Percentiles rank a stretch among this genome's conserved stretches.
These are phyloP conservation scores for Zaprionus africanus DNA, from an alignment of 1,140 invertebrate species.

Conservation along the genomic window DNA sequence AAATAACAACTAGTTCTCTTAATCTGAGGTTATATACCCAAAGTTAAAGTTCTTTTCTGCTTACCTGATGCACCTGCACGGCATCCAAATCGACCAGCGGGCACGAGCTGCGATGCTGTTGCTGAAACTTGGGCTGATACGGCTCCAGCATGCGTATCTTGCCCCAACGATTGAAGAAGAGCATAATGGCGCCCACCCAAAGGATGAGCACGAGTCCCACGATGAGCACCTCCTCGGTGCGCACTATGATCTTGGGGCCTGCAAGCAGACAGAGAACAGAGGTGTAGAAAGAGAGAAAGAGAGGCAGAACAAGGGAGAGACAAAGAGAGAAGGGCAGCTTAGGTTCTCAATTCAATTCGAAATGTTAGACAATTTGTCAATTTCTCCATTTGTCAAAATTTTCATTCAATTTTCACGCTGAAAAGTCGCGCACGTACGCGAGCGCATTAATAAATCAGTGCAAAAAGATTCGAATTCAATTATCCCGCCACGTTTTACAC, in stretches of 20 bases:
- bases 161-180: conserved; percentile 96
- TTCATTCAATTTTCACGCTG: neutral
- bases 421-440: conserved; percentile 42
- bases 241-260: conserved; percentile 87
- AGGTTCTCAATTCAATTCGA: neutral
- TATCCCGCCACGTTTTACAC: conserved; percentile 41
- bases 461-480: conserved; percentile 62
- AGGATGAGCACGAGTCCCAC: conserved; percentile 93
- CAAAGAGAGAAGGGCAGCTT: neutral
- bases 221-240: conserved; percentile 93
- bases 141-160: conserved; percentile 96
- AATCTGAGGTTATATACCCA: too few species aligned
- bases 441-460: conserved; percentile 60
- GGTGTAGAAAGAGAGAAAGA: too few species aligned
- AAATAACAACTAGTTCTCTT: too few species aligned
- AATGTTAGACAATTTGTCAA: neutral
- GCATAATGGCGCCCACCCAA: conserved; percentile 93
- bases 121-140: conserved; percentile 95
- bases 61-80: conserved; percentile 76
- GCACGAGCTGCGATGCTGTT: conserved; percentile 89
- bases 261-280: conserved; percentile 45
- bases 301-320: conserved; percentile 19
- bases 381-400: conserved; percentile 3
- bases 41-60: too few species aligned
- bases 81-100: conserved; percentile 86